Evolutionary conservation across 2,888 invertebrate species (phyloP).

Genomic region (Cephus sareptanus): DNA sequence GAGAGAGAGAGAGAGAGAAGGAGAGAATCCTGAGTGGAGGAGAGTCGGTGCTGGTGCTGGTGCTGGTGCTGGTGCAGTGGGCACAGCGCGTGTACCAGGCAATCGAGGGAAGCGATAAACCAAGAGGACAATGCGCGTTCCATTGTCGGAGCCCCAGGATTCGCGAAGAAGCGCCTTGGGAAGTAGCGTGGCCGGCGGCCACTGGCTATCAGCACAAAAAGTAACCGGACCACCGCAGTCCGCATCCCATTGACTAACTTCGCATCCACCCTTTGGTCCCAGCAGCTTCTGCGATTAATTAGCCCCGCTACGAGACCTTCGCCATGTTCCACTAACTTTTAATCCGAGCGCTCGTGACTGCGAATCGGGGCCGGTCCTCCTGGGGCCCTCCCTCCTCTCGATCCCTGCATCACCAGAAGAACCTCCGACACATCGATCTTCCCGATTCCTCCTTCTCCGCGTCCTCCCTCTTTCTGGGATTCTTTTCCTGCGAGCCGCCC

Average conservation of each 20-base stretch:
- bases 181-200: constrained; percentile 22
- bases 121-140: constrained; percentile 59
- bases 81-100: constrained; percentile 55
- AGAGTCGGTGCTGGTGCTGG: no score
- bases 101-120: constrained; percentile 62
- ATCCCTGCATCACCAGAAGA: neutral
- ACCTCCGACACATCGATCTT: constrained; percentile 28
- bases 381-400: constrained; percentile 46
- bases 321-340: constrained; percentile 56
- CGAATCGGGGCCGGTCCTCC: constrained; percentile 27
- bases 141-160: constrained; percentile 49
- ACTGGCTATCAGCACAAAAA: constrained; percentile 43
- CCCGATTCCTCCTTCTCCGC: constrained; percentile 18
- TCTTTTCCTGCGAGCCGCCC: neutral
- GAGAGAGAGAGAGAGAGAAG: neutral
- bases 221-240: constrained; percentile 44
- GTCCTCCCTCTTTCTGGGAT: neutral
- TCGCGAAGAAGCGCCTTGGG: constrained; percentile 33
- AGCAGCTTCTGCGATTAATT: constrained; percentile 51
- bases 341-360: constrained; percentile 34
- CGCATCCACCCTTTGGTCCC: constrained; percentile 18
- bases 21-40: neutral
- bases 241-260: constrained; percentile 50
- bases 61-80: neutral
- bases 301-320: constrained; percentile 31